Evolutionary conservation across 1,140 invertebrate genomes (phyloP).

Genomic region (Papilio glaucus): DNA sequence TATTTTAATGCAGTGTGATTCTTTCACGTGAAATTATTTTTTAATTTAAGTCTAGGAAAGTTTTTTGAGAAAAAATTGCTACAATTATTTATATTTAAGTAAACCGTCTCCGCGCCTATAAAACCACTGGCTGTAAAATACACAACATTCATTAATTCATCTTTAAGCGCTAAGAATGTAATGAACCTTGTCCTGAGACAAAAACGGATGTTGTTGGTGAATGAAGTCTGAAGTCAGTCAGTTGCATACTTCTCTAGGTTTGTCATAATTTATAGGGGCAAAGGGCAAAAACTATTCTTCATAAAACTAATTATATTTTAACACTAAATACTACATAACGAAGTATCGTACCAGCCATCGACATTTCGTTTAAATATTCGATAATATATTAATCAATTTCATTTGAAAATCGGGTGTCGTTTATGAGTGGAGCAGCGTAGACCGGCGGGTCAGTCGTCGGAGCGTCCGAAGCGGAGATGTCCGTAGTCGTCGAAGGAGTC

Average conservation of each 20-base stretch:
- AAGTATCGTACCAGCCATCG: slow-evolving; percentile 56
- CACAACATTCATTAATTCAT: too few species aligned
- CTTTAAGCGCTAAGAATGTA: too few species aligned
- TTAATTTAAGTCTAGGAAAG: neutral
- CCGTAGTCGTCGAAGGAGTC: slow-evolving; percentile 88
- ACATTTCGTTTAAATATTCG: slow-evolving; percentile 43
- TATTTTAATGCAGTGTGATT: neutral
- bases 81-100: neutral
- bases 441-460: slow-evolving; percentile 67
- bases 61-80: too few species aligned
- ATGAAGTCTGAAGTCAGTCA: too few species aligned
- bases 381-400: slow-evolving; percentile 29
- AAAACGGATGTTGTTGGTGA: too few species aligned
- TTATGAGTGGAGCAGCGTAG: slow-evolving; percentile 35
- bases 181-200: too few species aligned
- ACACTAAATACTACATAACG: slow-evolving; percentile 28
- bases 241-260: too few species aligned
- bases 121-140: too few species aligned
- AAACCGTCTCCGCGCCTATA: neutral
- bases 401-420: slow-evolving; percentile 35
- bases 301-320: neutral
- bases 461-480: slow-evolving; percentile 87
- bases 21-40: neutral
- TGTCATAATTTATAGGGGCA: too few species aligned
- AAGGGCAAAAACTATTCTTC: too few species aligned